phyloP scores from a whole-genome alignment of 2,888 invertebrate genomes.

The Nomada fucata region DNA sequence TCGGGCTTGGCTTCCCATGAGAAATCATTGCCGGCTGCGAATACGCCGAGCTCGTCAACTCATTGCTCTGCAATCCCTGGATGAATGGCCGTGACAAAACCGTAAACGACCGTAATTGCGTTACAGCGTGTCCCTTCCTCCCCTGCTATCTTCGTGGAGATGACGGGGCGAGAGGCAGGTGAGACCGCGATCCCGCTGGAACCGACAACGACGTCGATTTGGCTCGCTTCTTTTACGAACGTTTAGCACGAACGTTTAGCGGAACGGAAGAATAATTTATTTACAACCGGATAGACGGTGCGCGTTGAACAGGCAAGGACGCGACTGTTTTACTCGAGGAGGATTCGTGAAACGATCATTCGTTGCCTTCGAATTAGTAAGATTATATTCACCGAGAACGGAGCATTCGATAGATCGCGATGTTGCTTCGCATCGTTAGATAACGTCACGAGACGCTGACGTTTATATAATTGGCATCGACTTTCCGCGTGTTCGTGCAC shows the following conservation, averaged over 20 bases:
- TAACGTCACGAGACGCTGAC: no score
- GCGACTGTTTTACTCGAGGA: not conserved
- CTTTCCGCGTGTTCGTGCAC: not conserved
- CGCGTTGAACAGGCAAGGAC: not conserved
- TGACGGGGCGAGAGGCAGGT: not conserved
- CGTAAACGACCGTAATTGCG: constrained; percentile 73
- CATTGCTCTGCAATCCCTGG: constrained; percentile 69
- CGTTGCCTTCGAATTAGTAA: no score
- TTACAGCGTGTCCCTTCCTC: constrained; percentile 41
- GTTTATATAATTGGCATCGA: no score
- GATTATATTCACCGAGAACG: no score
- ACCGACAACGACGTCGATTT: not conserved
- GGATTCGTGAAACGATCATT: not conserved
- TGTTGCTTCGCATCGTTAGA: not conserved
- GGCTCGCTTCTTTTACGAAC: not conserved
- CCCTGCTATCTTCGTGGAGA: not conserved
- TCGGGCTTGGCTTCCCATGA: constrained; percentile 63
- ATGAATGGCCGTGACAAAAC: constrained; percentile 74
- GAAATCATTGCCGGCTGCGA: constrained; percentile 69
- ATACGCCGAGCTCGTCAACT: constrained; percentile 68
- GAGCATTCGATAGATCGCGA: no score
- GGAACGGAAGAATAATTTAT: no score
- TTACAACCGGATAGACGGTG: no score
- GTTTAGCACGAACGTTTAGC: no score
- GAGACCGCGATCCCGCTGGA: constrained; percentile 26